Percentiles rank a stretch among this genome's conserved stretches.
These are phyloP conservation scores for Xenops minutus DNA, from an alignment of 2,797 vertebrate species.

Conservation along the genomic window DNA sequence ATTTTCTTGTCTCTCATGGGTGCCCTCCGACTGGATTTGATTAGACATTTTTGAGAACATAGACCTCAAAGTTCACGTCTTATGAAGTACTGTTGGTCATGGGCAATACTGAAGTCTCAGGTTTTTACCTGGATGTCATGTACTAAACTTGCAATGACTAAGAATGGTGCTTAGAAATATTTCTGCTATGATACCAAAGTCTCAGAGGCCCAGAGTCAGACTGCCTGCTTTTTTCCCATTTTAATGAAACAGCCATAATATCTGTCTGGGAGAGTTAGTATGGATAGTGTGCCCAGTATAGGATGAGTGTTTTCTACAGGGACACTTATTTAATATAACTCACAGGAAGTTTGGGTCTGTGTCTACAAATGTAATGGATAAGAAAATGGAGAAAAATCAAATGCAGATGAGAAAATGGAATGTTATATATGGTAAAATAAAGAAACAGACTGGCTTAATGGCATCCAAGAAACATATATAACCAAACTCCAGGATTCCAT, in stretches of 20 bases:
- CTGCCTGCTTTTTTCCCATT: background rate
- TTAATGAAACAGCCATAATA: background rate
- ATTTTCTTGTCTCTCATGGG: background rate
- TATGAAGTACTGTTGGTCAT: background rate
- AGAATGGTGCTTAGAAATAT: background rate
- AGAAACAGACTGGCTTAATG: constrained; percentile 17
- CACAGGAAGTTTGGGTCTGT: background rate
- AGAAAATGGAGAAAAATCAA: constrained; percentile 36
- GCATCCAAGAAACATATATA: constrained; percentile 19
- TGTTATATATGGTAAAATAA: constrained; percentile 31
- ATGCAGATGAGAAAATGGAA: constrained; percentile 35
- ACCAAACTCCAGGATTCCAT: constrained; percentile 1
- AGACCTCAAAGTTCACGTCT: background rate
- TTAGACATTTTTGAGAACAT: background rate
- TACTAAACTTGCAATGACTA: background rate
- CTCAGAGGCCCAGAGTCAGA: background rate
- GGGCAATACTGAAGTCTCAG: background rate
- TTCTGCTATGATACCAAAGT: background rate
- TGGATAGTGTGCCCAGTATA: background rate
- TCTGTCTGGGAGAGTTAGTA: background rate
- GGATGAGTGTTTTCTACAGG: background rate
- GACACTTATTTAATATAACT: background rate
- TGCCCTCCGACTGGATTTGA: background rate
- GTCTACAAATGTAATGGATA: background rate
- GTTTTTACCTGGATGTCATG: background rate